phyloP scores from a whole-genome alignment of 2,888 invertebrate genomes.

The Phyllotreta cruciferae region DNA sequence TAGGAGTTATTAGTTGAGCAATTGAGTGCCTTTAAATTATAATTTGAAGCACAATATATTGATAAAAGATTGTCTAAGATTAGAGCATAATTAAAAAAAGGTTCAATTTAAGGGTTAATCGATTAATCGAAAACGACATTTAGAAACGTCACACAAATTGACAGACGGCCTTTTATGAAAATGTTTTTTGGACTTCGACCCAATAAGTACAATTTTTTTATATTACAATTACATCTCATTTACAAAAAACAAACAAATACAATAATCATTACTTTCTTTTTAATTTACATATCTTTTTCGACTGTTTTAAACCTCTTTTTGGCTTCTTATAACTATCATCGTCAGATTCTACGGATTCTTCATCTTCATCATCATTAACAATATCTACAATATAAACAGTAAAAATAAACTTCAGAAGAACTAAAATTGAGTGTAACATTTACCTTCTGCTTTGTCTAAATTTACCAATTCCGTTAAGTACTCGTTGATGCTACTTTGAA shows the following conservation, averaged over 20 bases:
- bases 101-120: too few species aligned
- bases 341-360: slow-evolving; percentile 34
- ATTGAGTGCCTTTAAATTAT: too few species aligned
- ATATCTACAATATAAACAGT: slow-evolving; percentile 12
- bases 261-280: slow-evolving; percentile 11
- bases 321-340: slow-evolving; percentile 28
- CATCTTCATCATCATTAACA: slow-evolving; percentile 18
- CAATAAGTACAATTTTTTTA: background rate
- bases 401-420: background rate
- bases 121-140: too few species aligned
- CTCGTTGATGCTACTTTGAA: slow-evolving; percentile 43
- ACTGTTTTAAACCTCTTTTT: slow-evolving; percentile 19
- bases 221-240: slow-evolving; percentile 22
- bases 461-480: slow-evolving; percentile 44
- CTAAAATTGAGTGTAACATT: slow-evolving; percentile 1
- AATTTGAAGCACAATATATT: too few species aligned
- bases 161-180: too few species aligned
- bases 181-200: too few species aligned
- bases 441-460: slow-evolving; percentile 34
- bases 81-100: too few species aligned
- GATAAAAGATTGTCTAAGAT: too few species aligned
- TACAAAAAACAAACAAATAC: background rate
- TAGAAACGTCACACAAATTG: too few species aligned
- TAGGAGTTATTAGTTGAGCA: too few species aligned
- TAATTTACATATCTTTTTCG: slow-evolving; percentile 18